phyloP scores from a whole-genome alignment of 1,140 invertebrate genomes.

The Diorhabda sublineata region DNA sequence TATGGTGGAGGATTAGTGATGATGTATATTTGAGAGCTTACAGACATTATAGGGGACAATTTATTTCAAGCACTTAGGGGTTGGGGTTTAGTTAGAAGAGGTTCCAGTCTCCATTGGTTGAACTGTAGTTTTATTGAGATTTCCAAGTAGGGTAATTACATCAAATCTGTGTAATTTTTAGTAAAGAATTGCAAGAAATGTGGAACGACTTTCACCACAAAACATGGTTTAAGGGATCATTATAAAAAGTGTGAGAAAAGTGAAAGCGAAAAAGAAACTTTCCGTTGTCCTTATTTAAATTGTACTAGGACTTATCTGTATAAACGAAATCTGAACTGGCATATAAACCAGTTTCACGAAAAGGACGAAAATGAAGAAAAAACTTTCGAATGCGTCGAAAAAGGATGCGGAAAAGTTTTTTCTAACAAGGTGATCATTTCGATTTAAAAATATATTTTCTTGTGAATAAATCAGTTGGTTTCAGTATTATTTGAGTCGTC shows the following conservation, averaged over 20 bases:
- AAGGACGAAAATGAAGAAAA: slow-evolving; percentile 4
- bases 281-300: slow-evolving; percentile 47
- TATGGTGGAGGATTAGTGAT: not conserved
- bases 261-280: slow-evolving; percentile 33
- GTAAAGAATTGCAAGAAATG: slow-evolving; percentile 51
- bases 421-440: not conserved
- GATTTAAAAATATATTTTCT: too few species aligned
- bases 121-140: slow-evolving; percentile 14
- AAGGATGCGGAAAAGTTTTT: not conserved
- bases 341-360: slow-evolving; percentile 26
- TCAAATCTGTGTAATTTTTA: slow-evolving; percentile 38
- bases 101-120: not conserved
- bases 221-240: slow-evolving; percentile 47
- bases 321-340: slow-evolving; percentile 26
- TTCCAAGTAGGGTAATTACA: not conserved
- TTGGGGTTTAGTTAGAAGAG: not conserved
- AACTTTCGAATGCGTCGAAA: not conserved
- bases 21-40: not conserved
- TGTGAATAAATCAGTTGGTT: too few species aligned
- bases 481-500: too few species aligned
- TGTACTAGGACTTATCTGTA: slow-evolving; percentile 40
- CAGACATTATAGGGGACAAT: not conserved
- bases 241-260: slow-evolving; percentile 43
- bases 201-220: slow-evolving; percentile 47
- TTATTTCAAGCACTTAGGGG: not conserved